Evolutionary conservation across 53 echinoderm and acorn worm species (phyloP).

Genomic region (Temnopleurus reevesii): DNA sequence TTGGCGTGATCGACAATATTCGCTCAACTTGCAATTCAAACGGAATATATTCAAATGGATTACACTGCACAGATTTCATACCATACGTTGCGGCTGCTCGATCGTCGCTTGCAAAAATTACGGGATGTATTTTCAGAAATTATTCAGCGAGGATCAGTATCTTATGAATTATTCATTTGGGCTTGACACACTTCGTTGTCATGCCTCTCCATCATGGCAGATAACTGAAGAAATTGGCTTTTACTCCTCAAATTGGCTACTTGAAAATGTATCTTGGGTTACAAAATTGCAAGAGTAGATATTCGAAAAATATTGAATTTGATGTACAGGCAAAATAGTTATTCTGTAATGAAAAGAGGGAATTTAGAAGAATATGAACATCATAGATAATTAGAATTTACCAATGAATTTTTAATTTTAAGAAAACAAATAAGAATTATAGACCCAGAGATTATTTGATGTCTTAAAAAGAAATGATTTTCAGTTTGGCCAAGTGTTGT

Average conservation of each 20-base stretch:
- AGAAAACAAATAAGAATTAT: too few relatives aligned
- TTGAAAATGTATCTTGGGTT: too few relatives aligned
- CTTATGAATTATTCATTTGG: neutral
- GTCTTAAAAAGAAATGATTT: too few relatives aligned
- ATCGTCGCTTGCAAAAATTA: neutral
- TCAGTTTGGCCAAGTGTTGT: too few relatives aligned
- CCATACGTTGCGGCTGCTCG: neutral
- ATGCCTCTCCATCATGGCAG: neutral
- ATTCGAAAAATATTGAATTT: too few relatives aligned
- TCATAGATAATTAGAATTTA: too few relatives aligned
- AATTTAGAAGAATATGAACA: too few relatives aligned
- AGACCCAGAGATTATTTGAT: too few relatives aligned
- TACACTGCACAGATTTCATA: neutral
- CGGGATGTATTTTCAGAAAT: neutral
- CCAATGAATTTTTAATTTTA: too few relatives aligned
- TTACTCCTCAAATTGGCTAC: neutral
- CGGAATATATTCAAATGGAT: neutral
- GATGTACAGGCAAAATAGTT: too few relatives aligned
- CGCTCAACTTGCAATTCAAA: neutral
- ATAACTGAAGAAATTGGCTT: neutral
- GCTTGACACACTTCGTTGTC: neutral
- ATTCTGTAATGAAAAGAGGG: too few relatives aligned
- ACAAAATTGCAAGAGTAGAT: too few relatives aligned
- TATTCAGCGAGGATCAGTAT: neutral
- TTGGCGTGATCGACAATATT: neutral